Base-by-base conservation (phyloP, 2,888 invertebrate genomes). In the Caradrina kadenii region DNA sequence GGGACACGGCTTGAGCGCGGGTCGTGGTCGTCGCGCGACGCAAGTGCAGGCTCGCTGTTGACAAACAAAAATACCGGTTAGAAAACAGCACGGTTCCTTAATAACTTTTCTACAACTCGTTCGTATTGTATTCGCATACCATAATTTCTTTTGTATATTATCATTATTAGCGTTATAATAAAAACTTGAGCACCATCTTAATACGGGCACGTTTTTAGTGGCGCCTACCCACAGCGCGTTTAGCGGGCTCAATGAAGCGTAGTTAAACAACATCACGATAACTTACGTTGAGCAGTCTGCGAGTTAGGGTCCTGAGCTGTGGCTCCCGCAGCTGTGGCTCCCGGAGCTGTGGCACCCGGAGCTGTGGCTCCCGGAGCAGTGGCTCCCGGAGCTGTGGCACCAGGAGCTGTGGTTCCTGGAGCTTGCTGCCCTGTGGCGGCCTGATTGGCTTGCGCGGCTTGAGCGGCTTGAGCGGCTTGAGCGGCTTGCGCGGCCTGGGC, bases 11-110 rank as follows among this genome's bases (percentile, higher is more conserved):
- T 22, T 87, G 89, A 0, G 83, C 75, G 42, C 87, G 88, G 0
- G 83, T 78, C 3, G 86, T 70, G 11, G 82, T 66, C 1, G 83
- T 73, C 3, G 86, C 83, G 7, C 89, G 88, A 0, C 89, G 88
- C 15, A 87, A 15, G 49, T 88, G 86, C 42, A 89, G 35, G 64
- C 66, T 85, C 21, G 87, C 89, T 90, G 76, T 8, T 45, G 17
- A 76, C 15, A 76, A 17, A 60, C 3, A 65, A 42, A 62, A 1
- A 17, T 13, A 10, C 22, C 48, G 39, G 8, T 17, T 52, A n/a
- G 6, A 45, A 17, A 45, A 45, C 45, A 2, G 5, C 13, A 15
- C 35, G 8, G 8, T 35, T 7, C 8, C 1, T 35, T 35, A 7
- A 8, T 35, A 1, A 8, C 8, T 8, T 35, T 35, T 8, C 31